Conservation (phyloP, 2,113 vertebrate species). For the Larimichthys polyactis region DNA sequence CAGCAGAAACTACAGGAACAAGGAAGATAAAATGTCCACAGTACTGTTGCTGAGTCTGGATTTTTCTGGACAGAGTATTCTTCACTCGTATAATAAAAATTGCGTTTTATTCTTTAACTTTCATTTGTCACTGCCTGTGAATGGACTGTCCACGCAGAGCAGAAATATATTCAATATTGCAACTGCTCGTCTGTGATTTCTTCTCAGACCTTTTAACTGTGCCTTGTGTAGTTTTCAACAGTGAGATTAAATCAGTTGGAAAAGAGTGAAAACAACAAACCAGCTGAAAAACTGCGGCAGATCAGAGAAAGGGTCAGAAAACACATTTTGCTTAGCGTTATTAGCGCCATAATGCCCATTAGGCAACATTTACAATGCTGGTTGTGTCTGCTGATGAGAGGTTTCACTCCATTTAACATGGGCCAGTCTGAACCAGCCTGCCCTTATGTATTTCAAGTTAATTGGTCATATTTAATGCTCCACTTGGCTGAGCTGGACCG, state of each 20-base stretch:
- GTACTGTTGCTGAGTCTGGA: slow-evolving; percentile 11
- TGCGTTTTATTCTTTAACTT: slow-evolving; percentile 12
- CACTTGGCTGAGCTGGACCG: slow-evolving; percentile 42
- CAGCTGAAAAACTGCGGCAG: background rate
- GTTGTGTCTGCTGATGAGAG: slow-evolving; percentile 42
- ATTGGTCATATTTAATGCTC: slow-evolving; percentile 66
- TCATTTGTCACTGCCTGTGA: slow-evolving; percentile 35
- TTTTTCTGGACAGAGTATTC: slow-evolving; percentile 6
- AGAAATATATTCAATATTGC: slow-evolving; percentile 2
- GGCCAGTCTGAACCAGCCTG: slow-evolving; percentile 36
- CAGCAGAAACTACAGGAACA: slow-evolving; percentile 2
- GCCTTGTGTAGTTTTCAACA: background rate
- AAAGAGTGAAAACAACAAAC: background rate
- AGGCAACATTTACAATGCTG: slow-evolving; percentile 26
- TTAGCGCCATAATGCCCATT: slow-evolving; percentile 25
- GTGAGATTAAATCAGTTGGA: background rate
- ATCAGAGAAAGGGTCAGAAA: slow-evolving; percentile 10
- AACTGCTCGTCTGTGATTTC: slow-evolving; percentile 3
- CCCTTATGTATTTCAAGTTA: slow-evolving; percentile 51
- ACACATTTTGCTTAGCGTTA: slow-evolving; percentile 20
- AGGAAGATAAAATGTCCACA: slow-evolving; percentile 26
- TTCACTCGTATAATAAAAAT: background rate
- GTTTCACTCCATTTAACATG: slow-evolving; percentile 61
- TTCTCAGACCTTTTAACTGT: background rate
- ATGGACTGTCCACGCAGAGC: background rate